A percentile compares a stretch with the other conserved stretches of the same genome.
phyloP scores from a whole-genome alignment of 2,113 vertebrate species.

The Sphyrna mokarran region DNA sequence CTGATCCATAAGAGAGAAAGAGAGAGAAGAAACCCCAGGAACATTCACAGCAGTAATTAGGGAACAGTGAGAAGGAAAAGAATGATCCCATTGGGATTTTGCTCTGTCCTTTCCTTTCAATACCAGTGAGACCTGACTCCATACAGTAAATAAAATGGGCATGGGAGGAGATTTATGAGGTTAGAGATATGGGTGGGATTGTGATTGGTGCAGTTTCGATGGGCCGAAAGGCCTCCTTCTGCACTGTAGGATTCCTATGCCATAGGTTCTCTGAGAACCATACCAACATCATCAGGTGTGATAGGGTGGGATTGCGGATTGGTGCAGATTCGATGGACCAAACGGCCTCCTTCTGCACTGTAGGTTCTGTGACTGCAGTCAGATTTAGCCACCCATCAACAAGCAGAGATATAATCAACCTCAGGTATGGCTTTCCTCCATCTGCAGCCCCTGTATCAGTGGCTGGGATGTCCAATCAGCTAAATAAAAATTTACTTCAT shows the following conservation, averaged over 20 bases:
- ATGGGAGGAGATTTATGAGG: too few relatives aligned
- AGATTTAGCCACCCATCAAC: background rate
- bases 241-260: too few relatives aligned
- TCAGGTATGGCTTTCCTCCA: background rate
- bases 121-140: background rate
- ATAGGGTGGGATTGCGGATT: too few relatives aligned
- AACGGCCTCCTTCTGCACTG: too few relatives aligned
- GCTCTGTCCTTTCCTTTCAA: background rate
- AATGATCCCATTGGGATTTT: background rate
- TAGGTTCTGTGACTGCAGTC: background rate
- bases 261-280: background rate
- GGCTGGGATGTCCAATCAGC: background rate
- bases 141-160: background rate
- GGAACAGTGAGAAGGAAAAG: background rate
- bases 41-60: background rate
- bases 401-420: background rate
- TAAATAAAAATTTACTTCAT: background rate
- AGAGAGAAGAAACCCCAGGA: too few relatives aligned
- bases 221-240: too few relatives aligned
- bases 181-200: too few relatives aligned
- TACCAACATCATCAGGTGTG: background rate
- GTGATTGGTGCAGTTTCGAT: too few relatives aligned
- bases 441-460: background rate
- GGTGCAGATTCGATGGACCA: too few relatives aligned
- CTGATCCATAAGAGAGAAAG: background rate